These are phyloP conservation scores for Chydorus sphaericus DNA, from an alignment of 2,888 invertebrate species.

Conservation along the genomic window DNA sequence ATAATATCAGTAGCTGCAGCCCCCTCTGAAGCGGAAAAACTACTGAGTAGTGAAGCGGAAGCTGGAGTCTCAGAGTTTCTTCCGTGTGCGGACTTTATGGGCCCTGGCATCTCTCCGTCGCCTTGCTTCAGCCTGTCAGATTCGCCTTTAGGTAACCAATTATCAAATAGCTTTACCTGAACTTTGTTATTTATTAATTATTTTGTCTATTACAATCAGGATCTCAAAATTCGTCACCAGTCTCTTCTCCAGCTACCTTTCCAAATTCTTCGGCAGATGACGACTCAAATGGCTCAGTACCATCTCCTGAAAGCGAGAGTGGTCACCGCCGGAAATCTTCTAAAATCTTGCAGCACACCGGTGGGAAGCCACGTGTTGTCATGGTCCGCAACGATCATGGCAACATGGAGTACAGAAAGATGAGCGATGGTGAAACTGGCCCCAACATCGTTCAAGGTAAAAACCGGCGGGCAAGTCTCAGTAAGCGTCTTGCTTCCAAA, in stretches of 20 bases:
- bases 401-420: slow-evolving; percentile 23
- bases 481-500: background rate
- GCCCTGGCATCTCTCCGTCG: slow-evolving; percentile 12
- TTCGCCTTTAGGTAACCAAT: slow-evolving; percentile 2
- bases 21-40: background rate
- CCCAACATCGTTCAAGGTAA: background rate
- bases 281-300: background rate
- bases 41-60: slow-evolving; percentile 7
- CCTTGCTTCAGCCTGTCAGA: slow-evolving; percentile 11
- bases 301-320: slow-evolving; percentile 13
- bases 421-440: background rate
- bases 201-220: background rate
- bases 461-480: background rate
- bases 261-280: slow-evolving; percentile 7
- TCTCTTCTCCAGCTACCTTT: slow-evolving; percentile 9
- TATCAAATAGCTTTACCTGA: background rate
- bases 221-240: slow-evolving; percentile 10
- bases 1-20: background rate
- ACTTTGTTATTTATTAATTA: background rate
- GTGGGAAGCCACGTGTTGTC: slow-evolving; percentile 22
- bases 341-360: slow-evolving; percentile 7
- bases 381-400: slow-evolving; percentile 28
- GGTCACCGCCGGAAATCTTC: slow-evolving; percentile 15
- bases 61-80: slow-evolving; percentile 10
- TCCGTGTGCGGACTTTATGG: slow-evolving; percentile 13